Base-by-base conservation (phyloP, 2,113 vertebrate genomes). In the Hippopotamus amphibius region DNA sequence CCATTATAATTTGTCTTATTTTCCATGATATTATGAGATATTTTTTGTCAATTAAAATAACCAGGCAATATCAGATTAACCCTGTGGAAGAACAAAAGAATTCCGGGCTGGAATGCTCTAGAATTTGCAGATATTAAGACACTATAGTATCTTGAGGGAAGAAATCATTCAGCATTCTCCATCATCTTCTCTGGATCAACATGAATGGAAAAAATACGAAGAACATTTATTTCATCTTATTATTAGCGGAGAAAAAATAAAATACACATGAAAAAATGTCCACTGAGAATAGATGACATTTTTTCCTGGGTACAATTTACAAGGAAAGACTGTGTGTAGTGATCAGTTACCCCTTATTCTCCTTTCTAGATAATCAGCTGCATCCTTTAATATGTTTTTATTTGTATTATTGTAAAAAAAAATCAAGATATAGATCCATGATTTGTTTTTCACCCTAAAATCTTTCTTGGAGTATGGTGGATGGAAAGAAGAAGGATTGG, bases 211-310 rank as follows among this genome's bases (percentile, higher is more conserved):
- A 86, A 21, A 48, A 55, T 3, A 59, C 2, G 13, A 76, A n/a
- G n/a, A 53, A 92, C 41, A 15, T 66, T 79, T 1, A 24, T 21
- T 79, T 93, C 24, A 10, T 97, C 68, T 81, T 48, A 46, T 55
- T 95, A 55, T 33, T 53, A 90, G 66, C 9, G 24, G 77, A 87
- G 33, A 90, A 87, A 90, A 76, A 96, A 95, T 91, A 63, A 13
- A 72, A 55, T 46, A 80, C 59, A 41, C 6, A 77, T 46, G 15
- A 30, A 9, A 76, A 72, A 74, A 83, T 96, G 46, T 90, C 63
- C 77, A 76, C 22, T 89, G 48, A 59, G 13, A 95, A 17, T 43
- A 81, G 59, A 71, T 43, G 0, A 59, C 3, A n/a, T 65, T 0
- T 48, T 84, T 94, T 83, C 9, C 24, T 63, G 50, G 55, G 71